phyloP scores from a whole-genome alignment of 2,888 invertebrate genomes.

The Boloria euphrosyne region DNA sequence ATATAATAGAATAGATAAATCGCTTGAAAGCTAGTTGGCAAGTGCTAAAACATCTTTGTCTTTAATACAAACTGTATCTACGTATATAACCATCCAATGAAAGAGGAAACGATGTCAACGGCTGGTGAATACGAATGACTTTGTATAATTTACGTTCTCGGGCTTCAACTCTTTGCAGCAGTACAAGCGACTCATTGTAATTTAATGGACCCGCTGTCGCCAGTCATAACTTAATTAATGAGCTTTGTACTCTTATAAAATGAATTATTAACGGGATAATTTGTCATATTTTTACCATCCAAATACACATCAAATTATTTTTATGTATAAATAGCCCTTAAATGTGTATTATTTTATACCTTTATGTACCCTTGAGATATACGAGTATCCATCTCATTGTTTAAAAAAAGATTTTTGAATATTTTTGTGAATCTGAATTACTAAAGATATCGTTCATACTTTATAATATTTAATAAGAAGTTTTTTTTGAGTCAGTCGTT shows the following conservation, averaged over 20 bases:
- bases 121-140: conserved; percentile 22
- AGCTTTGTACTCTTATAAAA: conserved; percentile 28
- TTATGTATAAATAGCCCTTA: no score
- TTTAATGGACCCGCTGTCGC: conserved; percentile 32
- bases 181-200: conserved; percentile 34
- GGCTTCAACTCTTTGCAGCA: conserved; percentile 18
- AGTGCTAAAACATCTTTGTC: not conserved
- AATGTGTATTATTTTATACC: no score
- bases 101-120: conserved; percentile 23
- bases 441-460: no score
- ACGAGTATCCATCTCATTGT: no score
- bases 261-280: conserved; percentile 22
- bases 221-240: conserved; percentile 36
- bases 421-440: no score
- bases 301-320: not conserved
- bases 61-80: conserved; percentile 6
- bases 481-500: no score
- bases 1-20: not conserved
- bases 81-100: conserved; percentile 7
- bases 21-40: not conserved
- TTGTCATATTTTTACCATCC: conserved; percentile 8
- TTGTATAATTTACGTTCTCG: conserved; percentile 28
- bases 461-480: no score
- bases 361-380: no score
- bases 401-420: no score